Evolutionary conservation across 1,140 invertebrate genomes (phyloP).

Genomic region (Saccostrea echinata): DNA sequence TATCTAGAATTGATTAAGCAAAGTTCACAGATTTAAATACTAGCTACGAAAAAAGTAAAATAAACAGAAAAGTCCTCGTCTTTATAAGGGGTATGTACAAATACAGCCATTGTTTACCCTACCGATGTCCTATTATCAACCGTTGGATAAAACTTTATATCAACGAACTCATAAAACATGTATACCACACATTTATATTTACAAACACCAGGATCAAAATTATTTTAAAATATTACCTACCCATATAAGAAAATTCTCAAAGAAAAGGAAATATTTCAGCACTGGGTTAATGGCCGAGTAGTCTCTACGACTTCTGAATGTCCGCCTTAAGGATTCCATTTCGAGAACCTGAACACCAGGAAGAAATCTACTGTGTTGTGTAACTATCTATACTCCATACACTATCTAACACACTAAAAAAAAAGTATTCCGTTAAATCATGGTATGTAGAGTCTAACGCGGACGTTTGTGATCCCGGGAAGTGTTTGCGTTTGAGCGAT

Average conservation of each 20-base stretch:
- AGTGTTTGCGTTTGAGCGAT: neutral
- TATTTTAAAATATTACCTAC: neutral
- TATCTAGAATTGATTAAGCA: too few relatives aligned
- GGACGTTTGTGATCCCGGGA: neutral
- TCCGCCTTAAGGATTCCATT: neutral
- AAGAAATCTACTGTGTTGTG: neutral
- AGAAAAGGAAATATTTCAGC: conserved; percentile 12
- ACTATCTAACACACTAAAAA: neutral
- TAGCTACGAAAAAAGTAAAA: too few relatives aligned
- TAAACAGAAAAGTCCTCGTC: too few relatives aligned
- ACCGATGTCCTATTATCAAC: neutral
- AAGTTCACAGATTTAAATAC: too few relatives aligned
- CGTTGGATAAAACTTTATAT: neutral
- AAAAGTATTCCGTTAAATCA: neutral
- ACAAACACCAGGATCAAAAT: neutral
- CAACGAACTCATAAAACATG: neutral
- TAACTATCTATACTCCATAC: neutral
- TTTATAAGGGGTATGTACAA: too few relatives aligned
- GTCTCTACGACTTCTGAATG: neutral
- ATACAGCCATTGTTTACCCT: neutral
- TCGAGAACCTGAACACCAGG: neutral
- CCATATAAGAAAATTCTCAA: conserved; percentile 31
- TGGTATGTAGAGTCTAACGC: neutral
- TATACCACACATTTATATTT: neutral
- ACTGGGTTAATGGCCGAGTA: neutral